A percentile compares a stretch with the other conserved stretches of the same genome.
These are phyloP conservation scores for Astyanax mexicanus DNA, from an alignment of 2,797 vertebrate genomes.

Conservation along the genomic window DNA sequence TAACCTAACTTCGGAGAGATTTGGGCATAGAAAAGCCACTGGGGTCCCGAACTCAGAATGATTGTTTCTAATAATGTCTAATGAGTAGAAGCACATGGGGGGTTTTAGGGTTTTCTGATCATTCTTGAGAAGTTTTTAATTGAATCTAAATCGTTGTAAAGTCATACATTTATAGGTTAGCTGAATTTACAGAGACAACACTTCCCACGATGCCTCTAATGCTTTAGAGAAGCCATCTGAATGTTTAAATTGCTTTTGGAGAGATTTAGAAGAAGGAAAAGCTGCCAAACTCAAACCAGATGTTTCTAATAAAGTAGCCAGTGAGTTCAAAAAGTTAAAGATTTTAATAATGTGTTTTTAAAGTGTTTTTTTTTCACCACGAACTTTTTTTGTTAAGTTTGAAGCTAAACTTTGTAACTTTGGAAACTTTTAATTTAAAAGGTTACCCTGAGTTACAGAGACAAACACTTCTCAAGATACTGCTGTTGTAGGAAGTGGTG, in stretches of 20 bases:
- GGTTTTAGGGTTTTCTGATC: too few relatives aligned
- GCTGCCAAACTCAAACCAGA: slow-evolving; percentile 11
- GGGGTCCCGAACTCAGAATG: too few relatives aligned
- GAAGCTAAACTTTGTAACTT: not conserved
- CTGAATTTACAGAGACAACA: too few relatives aligned
- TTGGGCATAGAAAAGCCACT: too few relatives aligned
- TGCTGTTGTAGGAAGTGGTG: not conserved
- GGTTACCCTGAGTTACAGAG: not conserved
- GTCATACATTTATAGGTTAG: too few relatives aligned
- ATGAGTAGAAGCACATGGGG: too few relatives aligned
- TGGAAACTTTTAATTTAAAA: not conserved
- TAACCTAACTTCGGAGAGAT: too few relatives aligned
- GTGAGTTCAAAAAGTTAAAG: not conserved
- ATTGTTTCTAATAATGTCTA: too few relatives aligned
- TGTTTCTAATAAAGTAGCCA: not conserved
- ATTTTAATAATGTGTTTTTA: not conserved
- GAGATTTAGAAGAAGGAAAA: slow-evolving; percentile 52
- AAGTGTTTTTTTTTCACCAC: not conserved
- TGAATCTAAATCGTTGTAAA: too few relatives aligned
- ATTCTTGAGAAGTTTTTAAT: too few relatives aligned
- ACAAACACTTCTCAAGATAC: slow-evolving; percentile 4
- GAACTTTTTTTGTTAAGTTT: not conserved
- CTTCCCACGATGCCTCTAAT: too few relatives aligned
- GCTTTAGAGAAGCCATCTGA: too few relatives aligned
- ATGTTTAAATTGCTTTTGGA: slow-evolving; percentile 21